Base-by-base conservation (phyloP, 2,888 invertebrate species). In the Meganola albula region DNA sequence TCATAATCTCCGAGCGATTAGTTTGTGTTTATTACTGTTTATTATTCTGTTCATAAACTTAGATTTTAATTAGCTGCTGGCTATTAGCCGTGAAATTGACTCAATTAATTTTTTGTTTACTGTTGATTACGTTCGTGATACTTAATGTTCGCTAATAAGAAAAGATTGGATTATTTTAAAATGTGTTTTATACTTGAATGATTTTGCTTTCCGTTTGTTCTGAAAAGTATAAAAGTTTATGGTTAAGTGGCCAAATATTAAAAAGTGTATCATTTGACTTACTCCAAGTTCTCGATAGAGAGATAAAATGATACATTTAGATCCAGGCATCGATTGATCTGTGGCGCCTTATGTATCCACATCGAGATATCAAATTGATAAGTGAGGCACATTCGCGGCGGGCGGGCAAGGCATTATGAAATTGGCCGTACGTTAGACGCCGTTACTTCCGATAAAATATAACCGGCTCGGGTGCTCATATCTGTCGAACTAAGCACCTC, bases 401-500 rank as follows among this genome's bases (percentile, higher is more conserved):
- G 73, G 69, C 64, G 75, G 66, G 53, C 76, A 71, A 70, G 68
- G 85, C 85, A 85, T 85, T 85, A 85, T 85, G 84, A 84, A 83
- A 85, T 85, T 85, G 85, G 85, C 85, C 71, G 80, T 85, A 85
- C 74, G 82, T 85, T 84, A 85, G 80, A 64, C 59, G 77, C 84
- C 84, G 76, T 85, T 79, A 82, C 84, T 79, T 76, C 66, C 68
- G 79, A 82, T 85, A 84, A 85, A 84, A 84, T 85, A 85, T 84
- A 74, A 82, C 80, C 83, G 65, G 61, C 74, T 63, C 61, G 62
- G 63, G 63, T 56, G 77, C 78, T 85, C 84, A 85, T 85, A 85
- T 83, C 83, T 82, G 82, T 78, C 73, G 72, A 67, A 66, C 52
- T 59, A 58, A 66, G 58, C 42, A 33, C 38, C 42, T 35, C 51